Evolutionary conservation across 2,888 invertebrate species (phyloP).

Genomic region (Gasteruption jaculator): DNA sequence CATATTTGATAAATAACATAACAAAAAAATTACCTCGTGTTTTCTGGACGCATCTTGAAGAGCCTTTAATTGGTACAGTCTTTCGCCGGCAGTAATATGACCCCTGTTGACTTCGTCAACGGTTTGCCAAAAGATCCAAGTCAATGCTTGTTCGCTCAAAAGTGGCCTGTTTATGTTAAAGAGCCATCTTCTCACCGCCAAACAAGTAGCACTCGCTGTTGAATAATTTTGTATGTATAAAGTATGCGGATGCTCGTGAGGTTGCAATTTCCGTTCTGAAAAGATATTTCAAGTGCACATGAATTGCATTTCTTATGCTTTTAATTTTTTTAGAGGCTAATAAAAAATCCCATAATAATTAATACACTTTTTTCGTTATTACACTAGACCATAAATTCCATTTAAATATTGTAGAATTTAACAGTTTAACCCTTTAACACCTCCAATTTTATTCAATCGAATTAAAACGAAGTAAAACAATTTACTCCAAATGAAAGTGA

Average conservation of each 20-base stretch:
- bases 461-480: too few species aligned
- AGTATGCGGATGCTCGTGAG: conserved; percentile 93
- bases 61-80: conserved; percentile 93
- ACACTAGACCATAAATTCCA: too few species aligned
- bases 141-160: conserved; percentile 69
- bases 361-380: too few species aligned
- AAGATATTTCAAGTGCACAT: conserved; percentile 25
- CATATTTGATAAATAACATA: too few species aligned
- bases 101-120: conserved; percentile 95
- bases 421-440: too few species aligned
- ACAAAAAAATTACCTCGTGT: conserved; percentile 67
- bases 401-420: too few species aligned
- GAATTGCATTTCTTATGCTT: too few species aligned
- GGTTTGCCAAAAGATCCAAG: conserved; percentile 89
- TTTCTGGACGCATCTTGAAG: conserved; percentile 87
- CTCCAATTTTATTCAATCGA: too few species aligned
- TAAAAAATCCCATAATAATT: too few species aligned
- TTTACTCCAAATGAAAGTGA: too few species aligned
- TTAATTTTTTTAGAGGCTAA: too few species aligned
- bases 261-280: conserved; percentile 89
- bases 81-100: conserved; percentile 82
- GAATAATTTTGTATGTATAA: conserved; percentile 99
- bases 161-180: conserved; percentile 71
- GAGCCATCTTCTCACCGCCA: conserved; percentile 84
- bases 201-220: conserved; percentile 93